Conservation (phyloP, 2,113 vertebrate species). For the Leiothrix lutea region DNA sequence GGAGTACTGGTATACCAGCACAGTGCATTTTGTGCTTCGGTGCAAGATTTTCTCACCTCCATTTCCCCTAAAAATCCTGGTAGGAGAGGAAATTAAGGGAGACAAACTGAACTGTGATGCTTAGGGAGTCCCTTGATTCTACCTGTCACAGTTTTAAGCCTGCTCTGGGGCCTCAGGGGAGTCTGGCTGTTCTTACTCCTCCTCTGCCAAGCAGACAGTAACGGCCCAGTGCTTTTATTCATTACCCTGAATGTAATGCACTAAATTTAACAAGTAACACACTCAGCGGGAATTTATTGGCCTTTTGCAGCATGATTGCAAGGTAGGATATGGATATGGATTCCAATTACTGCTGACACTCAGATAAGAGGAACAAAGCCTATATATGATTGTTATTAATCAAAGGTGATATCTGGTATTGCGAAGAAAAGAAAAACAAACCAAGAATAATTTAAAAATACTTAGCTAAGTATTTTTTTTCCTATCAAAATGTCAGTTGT, state of each 20-base stretch:
- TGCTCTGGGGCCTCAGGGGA: slow-evolving; percentile 55
- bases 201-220: slow-evolving; percentile 72
- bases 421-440: slow-evolving; percentile 40
- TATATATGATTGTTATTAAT: slow-evolving; percentile 73
- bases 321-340: slow-evolving; percentile 77
- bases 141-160: slow-evolving; percentile 68
- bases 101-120: slow-evolving; percentile 65
- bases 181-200: slow-evolving; percentile 69
- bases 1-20: not conserved
- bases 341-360: slow-evolving; percentile 79
- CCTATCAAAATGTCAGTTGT: not conserved
- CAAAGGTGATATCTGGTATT: slow-evolving; percentile 63
- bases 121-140: slow-evolving; percentile 67
- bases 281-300: slow-evolving; percentile 79
- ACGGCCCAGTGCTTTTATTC: slow-evolving; percentile 81
- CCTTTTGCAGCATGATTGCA: slow-evolving; percentile 76
- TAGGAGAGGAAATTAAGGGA: slow-evolving; percentile 70
- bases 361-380: slow-evolving; percentile 75
- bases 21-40: slow-evolving; percentile 46
- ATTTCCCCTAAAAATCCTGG: slow-evolving; percentile 49
- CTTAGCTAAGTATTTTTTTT: not conserved
- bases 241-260: slow-evolving; percentile 77
- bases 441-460: not conserved
- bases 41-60: slow-evolving; percentile 38
- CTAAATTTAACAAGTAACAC: slow-evolving; percentile 82